Conservation (phyloP, 37 sponge, comb jelly and placozoan species). For the Dysidea cf. avara region DNA sequence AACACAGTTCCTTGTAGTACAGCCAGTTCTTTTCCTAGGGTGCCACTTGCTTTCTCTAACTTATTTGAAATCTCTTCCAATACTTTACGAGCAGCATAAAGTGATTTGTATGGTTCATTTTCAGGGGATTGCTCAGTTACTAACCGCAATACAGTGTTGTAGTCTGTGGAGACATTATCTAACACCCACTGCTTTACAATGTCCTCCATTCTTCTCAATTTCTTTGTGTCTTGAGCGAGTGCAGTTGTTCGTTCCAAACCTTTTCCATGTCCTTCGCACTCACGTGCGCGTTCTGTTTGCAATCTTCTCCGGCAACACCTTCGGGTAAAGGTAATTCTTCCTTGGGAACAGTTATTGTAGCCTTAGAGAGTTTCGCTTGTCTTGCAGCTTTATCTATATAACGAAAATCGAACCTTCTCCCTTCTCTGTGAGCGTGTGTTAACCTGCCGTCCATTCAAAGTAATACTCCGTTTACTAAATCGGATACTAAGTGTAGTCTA, state of each 20-base stretch:
- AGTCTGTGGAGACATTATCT: slow-evolving; percentile 26
- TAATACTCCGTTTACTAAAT: too few species aligned
- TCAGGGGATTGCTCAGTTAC: slow-evolving; percentile 43
- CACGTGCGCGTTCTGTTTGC: slow-evolving; percentile 35
- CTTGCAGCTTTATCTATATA: slow-evolving; percentile 58
- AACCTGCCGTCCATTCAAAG: slow-evolving; percentile 52
- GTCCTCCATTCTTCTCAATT: background rate
- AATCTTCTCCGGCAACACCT: slow-evolving; percentile 61
- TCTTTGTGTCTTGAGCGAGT: slow-evolving; percentile 1
- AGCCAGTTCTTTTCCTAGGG: slow-evolving; percentile 8
- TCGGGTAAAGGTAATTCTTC: slow-evolving; percentile 76
- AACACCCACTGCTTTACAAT: slow-evolving; percentile 27
- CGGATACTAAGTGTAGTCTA: too few species aligned
- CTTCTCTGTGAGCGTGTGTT: slow-evolving; percentile 42
- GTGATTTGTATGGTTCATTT: slow-evolving; percentile 62
- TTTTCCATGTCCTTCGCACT: slow-evolving; percentile 60
- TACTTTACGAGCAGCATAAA: slow-evolving; percentile 50
- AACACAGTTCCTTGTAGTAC: slow-evolving; percentile 15
- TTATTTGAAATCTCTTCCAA: slow-evolving; percentile 22
- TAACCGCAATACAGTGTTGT: slow-evolving; percentile 17
- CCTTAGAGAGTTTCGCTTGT: slow-evolving; percentile 23
- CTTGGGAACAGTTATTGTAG: slow-evolving; percentile 43
- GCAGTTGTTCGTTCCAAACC: slow-evolving; percentile 64
- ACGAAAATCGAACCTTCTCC: slow-evolving; percentile 35
- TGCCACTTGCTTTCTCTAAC: slow-evolving; percentile 18